A percentile compares a stretch with the other conserved stretches of the same genome.
Conservation (phyloP, 2,113 vertebrate genomes). For the Sporophila hypoxantha region DNA sequence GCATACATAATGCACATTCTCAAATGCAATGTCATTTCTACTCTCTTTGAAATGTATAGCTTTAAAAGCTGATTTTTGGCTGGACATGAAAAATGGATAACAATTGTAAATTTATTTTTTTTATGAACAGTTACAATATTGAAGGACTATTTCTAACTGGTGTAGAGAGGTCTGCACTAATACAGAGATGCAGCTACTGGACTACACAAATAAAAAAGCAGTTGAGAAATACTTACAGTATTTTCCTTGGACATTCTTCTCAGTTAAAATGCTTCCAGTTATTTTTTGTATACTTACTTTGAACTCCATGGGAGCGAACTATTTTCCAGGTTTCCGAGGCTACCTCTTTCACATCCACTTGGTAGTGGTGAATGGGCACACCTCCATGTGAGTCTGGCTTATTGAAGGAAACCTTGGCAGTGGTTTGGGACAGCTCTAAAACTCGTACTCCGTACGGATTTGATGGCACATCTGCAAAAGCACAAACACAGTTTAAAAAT, state of each 20-base stretch:
- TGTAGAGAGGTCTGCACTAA: background rate
- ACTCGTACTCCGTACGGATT: conserved; percentile 88
- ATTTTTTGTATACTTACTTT: conserved; percentile 80
- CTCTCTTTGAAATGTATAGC: background rate
- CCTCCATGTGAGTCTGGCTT: conserved; percentile 96
- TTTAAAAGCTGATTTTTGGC: background rate
- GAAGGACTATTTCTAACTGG: background rate
- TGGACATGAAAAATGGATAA: background rate
- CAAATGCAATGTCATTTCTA: background rate
- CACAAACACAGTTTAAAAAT: background rate
- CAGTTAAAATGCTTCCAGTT: background rate
- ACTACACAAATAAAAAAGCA: background rate
- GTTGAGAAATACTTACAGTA: background rate
- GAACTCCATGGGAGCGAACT: conserved; percentile 89
- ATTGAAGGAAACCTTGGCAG: conserved; percentile 87
- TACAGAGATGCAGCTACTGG: background rate
- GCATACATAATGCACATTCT: background rate
- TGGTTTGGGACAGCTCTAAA: conserved; percentile 87
- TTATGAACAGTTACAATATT: background rate
- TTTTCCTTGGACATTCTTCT: background rate
- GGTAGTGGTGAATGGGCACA: conserved; percentile 93
- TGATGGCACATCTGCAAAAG: conserved; percentile 86
- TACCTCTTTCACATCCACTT: conserved; percentile 90
- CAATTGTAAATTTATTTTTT: background rate
- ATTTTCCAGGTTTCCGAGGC: conserved; percentile 89